Evolutionary conservation across 64 coral and sea anemone genomes (phyloP).

Genomic region (Pocillopora damicornis): DNA sequence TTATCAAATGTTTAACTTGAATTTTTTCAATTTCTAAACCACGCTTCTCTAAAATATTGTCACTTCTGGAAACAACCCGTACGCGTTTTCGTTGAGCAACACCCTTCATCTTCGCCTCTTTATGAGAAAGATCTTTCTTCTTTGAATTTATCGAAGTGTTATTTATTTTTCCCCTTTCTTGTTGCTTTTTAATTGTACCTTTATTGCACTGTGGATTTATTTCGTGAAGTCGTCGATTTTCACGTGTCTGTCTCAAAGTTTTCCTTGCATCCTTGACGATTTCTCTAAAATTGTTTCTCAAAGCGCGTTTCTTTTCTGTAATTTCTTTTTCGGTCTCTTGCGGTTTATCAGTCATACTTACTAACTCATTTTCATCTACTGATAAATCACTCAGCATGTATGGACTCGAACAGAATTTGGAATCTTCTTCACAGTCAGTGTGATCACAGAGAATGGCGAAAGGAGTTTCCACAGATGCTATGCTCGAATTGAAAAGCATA

Average conservation of each 20-base stretch:
- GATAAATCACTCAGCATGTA: background rate
- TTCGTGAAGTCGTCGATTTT: background rate
- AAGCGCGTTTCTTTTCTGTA: conserved; percentile 1
- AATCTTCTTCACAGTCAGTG: background rate
- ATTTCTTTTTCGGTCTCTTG: background rate
- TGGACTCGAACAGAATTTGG: background rate
- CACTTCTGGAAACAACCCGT: background rate
- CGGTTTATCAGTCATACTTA: background rate
- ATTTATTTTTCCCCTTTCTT: background rate
- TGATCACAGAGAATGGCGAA: background rate
- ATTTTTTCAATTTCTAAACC: background rate
- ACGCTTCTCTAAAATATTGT: background rate
- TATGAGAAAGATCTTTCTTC: background rate
- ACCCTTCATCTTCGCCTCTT: background rate
- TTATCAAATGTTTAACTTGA: background rate
- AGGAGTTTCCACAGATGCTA: background rate
- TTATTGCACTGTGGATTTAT: background rate
- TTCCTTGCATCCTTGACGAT: conserved; percentile 20
- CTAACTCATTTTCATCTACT: background rate
- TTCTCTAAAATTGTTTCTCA: conserved; percentile 11
- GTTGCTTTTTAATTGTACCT: background rate
- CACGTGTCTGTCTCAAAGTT: background rate
- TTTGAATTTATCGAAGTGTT: background rate
- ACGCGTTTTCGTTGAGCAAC: background rate
- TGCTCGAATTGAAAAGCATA: background rate